Evolutionary conservation across 2,888 invertebrate genomes (phyloP), one percentile per base, ranked within the genome.

Genomic region (Dolichomitus sp.): DNA sequence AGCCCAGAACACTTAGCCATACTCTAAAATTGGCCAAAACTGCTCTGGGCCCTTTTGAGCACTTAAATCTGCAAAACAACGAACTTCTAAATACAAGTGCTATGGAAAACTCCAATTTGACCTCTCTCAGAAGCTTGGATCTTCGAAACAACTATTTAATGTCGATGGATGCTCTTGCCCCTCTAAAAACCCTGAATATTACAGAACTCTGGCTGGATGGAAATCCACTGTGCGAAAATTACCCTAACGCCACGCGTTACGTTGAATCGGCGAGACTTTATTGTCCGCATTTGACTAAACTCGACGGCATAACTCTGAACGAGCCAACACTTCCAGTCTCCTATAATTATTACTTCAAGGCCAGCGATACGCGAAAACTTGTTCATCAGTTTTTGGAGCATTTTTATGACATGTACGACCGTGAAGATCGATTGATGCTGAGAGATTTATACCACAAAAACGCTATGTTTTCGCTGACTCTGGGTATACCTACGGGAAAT

Each of bases 151-250:
- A 94, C 73, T 87, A 87, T 48, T 65, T 94, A 3, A 68, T 90
- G n/a, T 87, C 86, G n/a, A 89, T 90, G 81, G 88, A 89, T 4
- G 45, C 72, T 4, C 81, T 95, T 0, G 73, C 85, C 0, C 92
- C 93, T 9, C 88, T 94, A 0, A 90, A 89, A 50, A 87, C 92
- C 0, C 83, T 96, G 65, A 90, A 93, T 0, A 89, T 97, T 1
- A 90, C 90, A 3, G 94, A 95, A 57, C 88, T 97, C 9, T 94
- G 92, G 84, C 91, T 97, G 40, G 96, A 97, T 88, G 96, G 96
- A 0, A 97, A 97, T 94, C 96, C 96, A 0, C 87, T 97, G 0
- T 97, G 97, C 89, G 95, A 95, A 70, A 95, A 96, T 87, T 96
- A 95, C 88, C 94, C 93, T 0, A 95, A 95, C 72, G 94, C 95